Base-by-base conservation (phyloP, 2,888 invertebrate species). In the Galerucella pusilla region DNA sequence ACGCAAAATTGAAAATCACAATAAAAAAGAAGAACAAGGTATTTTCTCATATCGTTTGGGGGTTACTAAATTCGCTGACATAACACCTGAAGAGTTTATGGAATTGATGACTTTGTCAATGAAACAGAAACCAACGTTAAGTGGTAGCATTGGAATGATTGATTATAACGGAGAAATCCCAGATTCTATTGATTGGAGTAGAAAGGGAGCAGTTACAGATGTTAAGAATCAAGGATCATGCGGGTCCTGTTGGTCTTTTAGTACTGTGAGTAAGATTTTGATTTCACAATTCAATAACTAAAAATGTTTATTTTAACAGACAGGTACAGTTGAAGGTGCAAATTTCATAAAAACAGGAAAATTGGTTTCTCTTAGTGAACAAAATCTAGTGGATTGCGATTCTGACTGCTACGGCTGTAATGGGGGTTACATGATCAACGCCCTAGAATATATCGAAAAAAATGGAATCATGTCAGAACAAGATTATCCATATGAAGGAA, bases 161-260 rank as follows among this genome's bases (percentile, higher is more conserved):
- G 12, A 59, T 28, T 49, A 59, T 49, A 77, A 67, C 20, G 73
- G 73, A 14, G 65, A 49, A 42, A 73, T 78, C 11, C 78, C 80
- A 49, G 75, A 64, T 9, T 65, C 68, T 11, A 61, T 82, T 52
- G 82, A 82, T 65, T 83, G 83, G 83, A 81, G 80, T 52, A 68
- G 77, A 10, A 59, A 76, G 52, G 80, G 81, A 11, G 79, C 78
- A 11, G 81, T 83, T 16, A 81, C 81, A 2, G 70, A 49, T 25
- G 78, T 83, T n/a, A 80, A 80, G 68, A 63, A 81, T 65, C 81
- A 82, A 81, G 80, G 74, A 57, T 5, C 60, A 1, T 83, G 83
- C 71, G 81, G 80, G 28, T 77, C 80, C 25, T 81, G 80, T 77
- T 83, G 81, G 81, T 68, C 77, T 52, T 83, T 81, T 63, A 75